phyloP scores from a whole-genome alignment of 1,140 invertebrate genomes.

The Venustaconcha ellipsiformis region DNA sequence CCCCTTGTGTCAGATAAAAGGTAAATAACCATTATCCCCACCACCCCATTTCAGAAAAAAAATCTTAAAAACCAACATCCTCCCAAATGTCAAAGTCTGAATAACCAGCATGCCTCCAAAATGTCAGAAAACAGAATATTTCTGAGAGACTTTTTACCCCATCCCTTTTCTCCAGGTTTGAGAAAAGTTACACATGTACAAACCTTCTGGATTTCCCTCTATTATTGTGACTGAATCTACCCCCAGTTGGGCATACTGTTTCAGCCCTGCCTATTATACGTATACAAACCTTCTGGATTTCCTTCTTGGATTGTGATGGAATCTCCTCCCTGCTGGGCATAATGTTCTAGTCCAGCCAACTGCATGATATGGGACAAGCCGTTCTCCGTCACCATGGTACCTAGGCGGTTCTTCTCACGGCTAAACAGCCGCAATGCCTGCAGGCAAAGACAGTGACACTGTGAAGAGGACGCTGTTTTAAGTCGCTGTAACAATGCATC shows the following conservation, averaged over 20 bases:
- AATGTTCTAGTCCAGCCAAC: constrained; percentile 59
- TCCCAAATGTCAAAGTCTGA: background rate
- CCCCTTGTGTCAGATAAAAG: too few relatives aligned
- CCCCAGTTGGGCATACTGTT: constrained; percentile 53
- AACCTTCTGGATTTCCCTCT: constrained; percentile 54
- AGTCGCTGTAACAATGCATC: constrained; percentile 43
- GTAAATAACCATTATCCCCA: background rate
- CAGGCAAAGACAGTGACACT: constrained; percentile 54
- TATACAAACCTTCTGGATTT: constrained; percentile 49
- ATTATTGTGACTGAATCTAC: constrained; percentile 53
- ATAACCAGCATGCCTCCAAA: background rate
- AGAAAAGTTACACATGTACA: background rate
- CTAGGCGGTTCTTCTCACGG: constrained; percentile 63
- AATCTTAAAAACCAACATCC: too few relatives aligned
- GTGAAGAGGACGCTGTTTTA: constrained; percentile 41
- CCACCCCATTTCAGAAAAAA: too few relatives aligned
- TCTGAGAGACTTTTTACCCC: background rate
- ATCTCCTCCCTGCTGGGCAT: constrained; percentile 52
- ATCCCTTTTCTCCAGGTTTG: too few relatives aligned
- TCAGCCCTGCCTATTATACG: constrained; percentile 50
- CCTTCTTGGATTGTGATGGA: constrained; percentile 51
- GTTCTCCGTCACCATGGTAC: constrained; percentile 55
- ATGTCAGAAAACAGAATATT: background rate
- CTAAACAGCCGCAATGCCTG: constrained; percentile 64
- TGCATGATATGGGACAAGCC: constrained; percentile 54